Percentiles rank a stretch among this genome's conserved stretches.
Conservation (phyloP, 2,888 invertebrate genomes). For the Pheosia tremula region DNA sequence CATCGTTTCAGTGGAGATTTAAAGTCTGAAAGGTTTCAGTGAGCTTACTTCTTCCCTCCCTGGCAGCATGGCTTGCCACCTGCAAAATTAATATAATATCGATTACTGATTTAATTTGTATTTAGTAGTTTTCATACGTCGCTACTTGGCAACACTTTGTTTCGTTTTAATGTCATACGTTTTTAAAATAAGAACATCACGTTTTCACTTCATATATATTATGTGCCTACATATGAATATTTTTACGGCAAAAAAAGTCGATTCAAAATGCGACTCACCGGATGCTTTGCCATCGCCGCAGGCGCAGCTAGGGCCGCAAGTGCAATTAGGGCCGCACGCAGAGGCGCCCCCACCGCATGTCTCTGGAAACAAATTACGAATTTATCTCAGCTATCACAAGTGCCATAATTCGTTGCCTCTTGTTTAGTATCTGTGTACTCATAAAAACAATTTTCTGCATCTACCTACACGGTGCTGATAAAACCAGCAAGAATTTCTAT, state of each 20-base stretch:
- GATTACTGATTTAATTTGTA: no score
- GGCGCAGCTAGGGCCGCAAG: constrained; percentile 83
- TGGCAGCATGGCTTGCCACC: constrained; percentile 77
- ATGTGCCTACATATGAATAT: no score
- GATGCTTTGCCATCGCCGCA: constrained; percentile 71
- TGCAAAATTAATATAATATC: constrained; percentile 45
- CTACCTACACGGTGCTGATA: no score
- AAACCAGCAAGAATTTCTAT: no score
- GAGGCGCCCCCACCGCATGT: constrained; percentile 80
- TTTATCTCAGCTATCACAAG: neutral
- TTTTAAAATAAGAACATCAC: no score
- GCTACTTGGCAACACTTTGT: neutral
- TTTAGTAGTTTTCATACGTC: neutral
- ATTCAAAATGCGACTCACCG: constrained; percentile 29
- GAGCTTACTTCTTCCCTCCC: constrained; percentile 61
- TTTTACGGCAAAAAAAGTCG: no score
- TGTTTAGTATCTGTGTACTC: no score
- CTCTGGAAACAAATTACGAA: constrained; percentile 57
- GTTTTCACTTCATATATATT: no score
- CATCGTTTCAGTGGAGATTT: constrained; percentile 28
- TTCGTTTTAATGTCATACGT: neutral
- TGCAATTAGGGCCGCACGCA: constrained; percentile 82
- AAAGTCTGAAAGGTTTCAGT: constrained; percentile 15
- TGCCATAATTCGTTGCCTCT: no score
- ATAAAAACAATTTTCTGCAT: no score